Conservation (phyloP, 2,113 vertebrate species). For the Dasyurus viverrinus region DNA sequence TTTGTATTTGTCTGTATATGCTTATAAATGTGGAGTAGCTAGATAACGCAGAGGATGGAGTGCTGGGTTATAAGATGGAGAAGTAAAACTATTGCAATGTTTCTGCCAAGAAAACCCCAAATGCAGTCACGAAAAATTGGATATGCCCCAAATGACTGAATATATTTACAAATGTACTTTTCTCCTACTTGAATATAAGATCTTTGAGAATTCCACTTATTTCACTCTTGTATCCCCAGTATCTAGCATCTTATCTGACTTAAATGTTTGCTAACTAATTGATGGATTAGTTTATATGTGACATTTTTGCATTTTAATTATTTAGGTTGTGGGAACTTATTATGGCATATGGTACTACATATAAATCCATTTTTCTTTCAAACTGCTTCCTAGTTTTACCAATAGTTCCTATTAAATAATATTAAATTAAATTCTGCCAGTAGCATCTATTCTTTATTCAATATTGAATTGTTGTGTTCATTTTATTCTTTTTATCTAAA, state of each 20-base stretch:
- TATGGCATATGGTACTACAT: background rate
- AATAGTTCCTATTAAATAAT: background rate
- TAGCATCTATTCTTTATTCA: background rate
- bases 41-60: too few relatives aligned
- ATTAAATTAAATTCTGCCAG: background rate
- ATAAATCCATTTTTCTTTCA: background rate
- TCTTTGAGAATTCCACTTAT: background rate
- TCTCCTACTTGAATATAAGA: background rate
- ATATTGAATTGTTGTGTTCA: background rate
- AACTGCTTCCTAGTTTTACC: background rate
- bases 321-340: background rate
- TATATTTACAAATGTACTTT: background rate
- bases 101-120: too few relatives aligned
- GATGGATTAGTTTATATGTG: background rate
- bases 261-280: background rate
- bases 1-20: background rate
- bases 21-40: background rate
- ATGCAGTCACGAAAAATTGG: too few relatives aligned
- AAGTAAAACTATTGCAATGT: too few relatives aligned
- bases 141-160: background rate
- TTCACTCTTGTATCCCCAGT: background rate
- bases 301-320: background rate
- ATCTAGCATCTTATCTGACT: background rate
- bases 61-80: background rate
- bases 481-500: background rate